Evolutionary conservation across 2,113 vertebrate genomes (phyloP).

Genomic region (Odontesthes bonariensis): DNA sequence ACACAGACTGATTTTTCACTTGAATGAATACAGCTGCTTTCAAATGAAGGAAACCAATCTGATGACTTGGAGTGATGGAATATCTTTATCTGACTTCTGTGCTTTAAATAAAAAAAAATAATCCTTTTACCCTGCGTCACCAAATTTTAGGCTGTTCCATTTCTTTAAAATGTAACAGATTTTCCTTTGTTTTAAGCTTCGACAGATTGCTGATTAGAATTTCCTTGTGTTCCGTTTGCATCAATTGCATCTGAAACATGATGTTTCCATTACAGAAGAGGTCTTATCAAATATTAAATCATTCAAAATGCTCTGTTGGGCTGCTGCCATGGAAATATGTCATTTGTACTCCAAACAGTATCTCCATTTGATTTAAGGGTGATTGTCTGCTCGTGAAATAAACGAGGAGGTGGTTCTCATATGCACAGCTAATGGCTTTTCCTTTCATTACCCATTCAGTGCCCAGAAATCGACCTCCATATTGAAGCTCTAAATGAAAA

Average conservation of each 20-base stretch:
- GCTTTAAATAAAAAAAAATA: slow-evolving; percentile 1
- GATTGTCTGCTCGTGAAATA: slow-evolving; percentile 49
- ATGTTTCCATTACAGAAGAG: slow-evolving; percentile 58
- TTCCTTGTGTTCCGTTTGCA: slow-evolving; percentile 7
- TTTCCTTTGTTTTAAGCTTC: slow-evolving; percentile 1
- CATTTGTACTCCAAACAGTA: slow-evolving; percentile 62
- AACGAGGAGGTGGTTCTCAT: slow-evolving; percentile 33
- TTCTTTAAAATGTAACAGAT: not conserved
- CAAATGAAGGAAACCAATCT: slow-evolving; percentile 4
- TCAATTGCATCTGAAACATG: slow-evolving; percentile 30
- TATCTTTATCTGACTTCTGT: not conserved
- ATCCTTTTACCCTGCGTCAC: not conserved
- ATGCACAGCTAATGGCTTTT: slow-evolving; percentile 72
- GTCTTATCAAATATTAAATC: slow-evolving; percentile 67
- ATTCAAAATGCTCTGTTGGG: slow-evolving; percentile 61
- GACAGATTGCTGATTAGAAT: slow-evolving; percentile 11
- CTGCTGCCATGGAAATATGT: slow-evolving; percentile 69
- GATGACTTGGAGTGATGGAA: not conserved
- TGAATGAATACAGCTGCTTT: not conserved
- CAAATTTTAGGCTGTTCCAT: not conserved
- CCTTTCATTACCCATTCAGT: slow-evolving; percentile 72
- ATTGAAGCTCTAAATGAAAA: slow-evolving; percentile 36
- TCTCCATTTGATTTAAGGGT: slow-evolving; percentile 55
- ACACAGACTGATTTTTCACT: not conserved
- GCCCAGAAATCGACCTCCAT: slow-evolving; percentile 42